Evolutionary conservation across 1,140 invertebrate genomes (phyloP).

Genomic region (Epicauta chinensis): DNA sequence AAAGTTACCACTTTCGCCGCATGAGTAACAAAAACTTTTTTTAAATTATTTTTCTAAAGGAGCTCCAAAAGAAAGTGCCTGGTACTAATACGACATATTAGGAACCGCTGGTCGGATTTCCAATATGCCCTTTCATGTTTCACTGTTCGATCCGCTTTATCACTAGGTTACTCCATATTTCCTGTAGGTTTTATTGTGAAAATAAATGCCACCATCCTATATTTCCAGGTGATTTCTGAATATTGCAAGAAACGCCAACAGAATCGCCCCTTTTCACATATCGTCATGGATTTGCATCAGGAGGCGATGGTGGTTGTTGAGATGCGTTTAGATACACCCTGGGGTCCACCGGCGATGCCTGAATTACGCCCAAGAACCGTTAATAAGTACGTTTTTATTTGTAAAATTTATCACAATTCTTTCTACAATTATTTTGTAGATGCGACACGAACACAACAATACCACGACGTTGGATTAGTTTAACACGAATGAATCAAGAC

Average conservation of each 20-base stretch:
- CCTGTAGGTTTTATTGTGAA: no score
- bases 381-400: conserved; percentile 30
- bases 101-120: no score
- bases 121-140: no score
- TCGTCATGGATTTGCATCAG: conserved; percentile 56
- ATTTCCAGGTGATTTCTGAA: conserved; percentile 52
- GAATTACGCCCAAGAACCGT: conserved; percentile 33
- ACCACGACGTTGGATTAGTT: conserved; percentile 31
- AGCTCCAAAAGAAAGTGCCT: no score
- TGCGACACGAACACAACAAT: conserved; percentile 21
- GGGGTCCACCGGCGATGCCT: conserved; percentile 40
- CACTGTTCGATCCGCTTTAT: no score
- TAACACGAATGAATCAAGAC: conserved; percentile 11
- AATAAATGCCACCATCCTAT: no score
- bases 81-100: no score
- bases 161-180: no score
- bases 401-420: neutral
- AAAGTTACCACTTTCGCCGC: no score
- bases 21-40: no score
- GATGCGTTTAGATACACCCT: conserved; percentile 30
- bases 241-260: conserved; percentile 50
- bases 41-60: no score
- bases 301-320: conserved; percentile 44
- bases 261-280: conserved; percentile 53
- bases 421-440: neutral